Evolutionary conservation across 2,797 vertebrate species (phyloP).

Genomic region (Chloroceryle inda): DNA sequence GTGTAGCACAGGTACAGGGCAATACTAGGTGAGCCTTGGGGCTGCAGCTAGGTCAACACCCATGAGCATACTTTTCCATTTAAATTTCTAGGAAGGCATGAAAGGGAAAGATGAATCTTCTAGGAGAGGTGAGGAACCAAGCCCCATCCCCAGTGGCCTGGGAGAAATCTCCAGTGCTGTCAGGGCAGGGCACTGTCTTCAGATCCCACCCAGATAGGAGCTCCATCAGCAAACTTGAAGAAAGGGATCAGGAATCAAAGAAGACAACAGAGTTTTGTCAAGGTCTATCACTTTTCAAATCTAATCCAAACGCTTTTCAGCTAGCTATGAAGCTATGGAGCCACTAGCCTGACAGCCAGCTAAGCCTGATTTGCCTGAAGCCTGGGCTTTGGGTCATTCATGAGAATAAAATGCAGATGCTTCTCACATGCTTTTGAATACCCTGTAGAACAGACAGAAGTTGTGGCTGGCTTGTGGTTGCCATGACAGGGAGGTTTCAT

Average conservation of each 20-base stretch:
- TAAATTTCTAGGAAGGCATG: not conserved
- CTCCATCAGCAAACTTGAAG: not conserved
- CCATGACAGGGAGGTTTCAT: not conserved
- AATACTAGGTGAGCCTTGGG: accelerated
- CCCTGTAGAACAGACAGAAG: not conserved
- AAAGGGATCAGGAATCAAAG: not conserved
- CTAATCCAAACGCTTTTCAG: not conserved
- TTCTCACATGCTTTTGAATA: not conserved
- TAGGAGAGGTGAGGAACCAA: not conserved
- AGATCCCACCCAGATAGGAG: accelerated
- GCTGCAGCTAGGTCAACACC: not conserved
- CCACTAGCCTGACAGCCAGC: not conserved
- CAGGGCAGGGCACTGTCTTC: not conserved
- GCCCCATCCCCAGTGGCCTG: accelerated
- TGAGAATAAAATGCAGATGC: not conserved
- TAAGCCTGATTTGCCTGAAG: not conserved
- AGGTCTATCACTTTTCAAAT: not conserved
- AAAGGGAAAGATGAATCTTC: not conserved
- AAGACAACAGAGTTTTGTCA: not conserved
- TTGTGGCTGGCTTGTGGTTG: not conserved
- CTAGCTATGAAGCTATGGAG: not conserved
- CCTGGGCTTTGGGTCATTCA: not conserved
- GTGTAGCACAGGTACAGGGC: not conserved
- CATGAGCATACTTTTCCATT: accelerated
- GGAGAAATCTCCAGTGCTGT: not conserved